Evolutionary conservation across 2,797 vertebrate genomes (phyloP).

Genomic region (Buceros bicornis): DNA sequence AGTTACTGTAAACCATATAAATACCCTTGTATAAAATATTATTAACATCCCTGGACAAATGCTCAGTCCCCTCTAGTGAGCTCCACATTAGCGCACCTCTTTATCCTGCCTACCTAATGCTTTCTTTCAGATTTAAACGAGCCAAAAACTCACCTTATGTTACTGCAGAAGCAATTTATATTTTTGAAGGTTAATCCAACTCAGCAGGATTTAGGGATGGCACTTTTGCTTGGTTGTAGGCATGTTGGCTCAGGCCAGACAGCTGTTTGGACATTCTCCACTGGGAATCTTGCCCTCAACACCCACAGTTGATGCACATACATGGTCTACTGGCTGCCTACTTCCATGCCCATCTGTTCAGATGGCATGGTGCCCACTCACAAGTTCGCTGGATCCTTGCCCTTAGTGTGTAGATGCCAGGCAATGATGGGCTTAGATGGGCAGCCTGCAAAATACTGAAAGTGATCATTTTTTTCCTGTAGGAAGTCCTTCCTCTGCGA

Average conservation of each 20-base stretch:
- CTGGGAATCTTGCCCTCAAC: conserved; percentile 88
- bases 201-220: conserved; percentile 86
- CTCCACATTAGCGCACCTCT: not conserved
- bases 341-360: conserved; percentile 88
- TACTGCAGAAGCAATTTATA: conserved; percentile 82
- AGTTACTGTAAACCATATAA: conserved; percentile 44
- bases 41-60: conserved; percentile 36
- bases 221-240: conserved; percentile 84
- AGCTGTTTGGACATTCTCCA: conserved; percentile 88
- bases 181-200: conserved; percentile 87
- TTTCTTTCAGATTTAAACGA: conserved; percentile 63
- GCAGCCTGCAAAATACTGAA: conserved; percentile 84
- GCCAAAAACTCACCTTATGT: conserved; percentile 82
- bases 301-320: conserved; percentile 88
- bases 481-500: conserved; percentile 70
- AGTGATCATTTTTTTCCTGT: conserved; percentile 80
- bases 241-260: conserved; percentile 87
- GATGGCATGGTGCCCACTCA: conserved; percentile 86
- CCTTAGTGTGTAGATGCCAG: conserved; percentile 86
- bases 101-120: conserved; percentile 53
- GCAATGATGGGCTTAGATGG: conserved; percentile 87
- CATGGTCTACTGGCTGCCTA: conserved; percentile 89
- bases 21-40: conserved; percentile 46
- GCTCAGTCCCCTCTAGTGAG: not conserved
- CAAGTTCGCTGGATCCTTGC: conserved; percentile 88